Evolutionary conservation across 1,140 invertebrate genomes (phyloP), one percentile per base, ranked within the genome.

Genomic region (Sitobion miscanthi): DNA sequence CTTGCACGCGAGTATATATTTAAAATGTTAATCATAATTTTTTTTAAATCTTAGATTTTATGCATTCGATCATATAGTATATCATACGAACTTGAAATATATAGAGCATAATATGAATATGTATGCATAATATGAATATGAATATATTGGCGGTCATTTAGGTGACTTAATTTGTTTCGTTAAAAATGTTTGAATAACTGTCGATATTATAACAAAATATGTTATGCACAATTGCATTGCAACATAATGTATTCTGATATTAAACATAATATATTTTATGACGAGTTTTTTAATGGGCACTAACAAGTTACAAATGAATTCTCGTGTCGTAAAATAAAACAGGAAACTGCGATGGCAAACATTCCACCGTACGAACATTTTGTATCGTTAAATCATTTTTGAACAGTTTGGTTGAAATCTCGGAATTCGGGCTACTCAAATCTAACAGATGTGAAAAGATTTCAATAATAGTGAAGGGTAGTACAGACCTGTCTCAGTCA

Each of bases 391-490:
- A 90, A 62, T 88, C 4, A 17, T 62, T 62, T 62, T 54, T 42
- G 88, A 57, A 62, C 23, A 62, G 35, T 62, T 90, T 42, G n/a
- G 30, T n/a, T 9, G 25, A 90, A 62, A 93, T 86, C 49, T 85
- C 82, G 38, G 91, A 85, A 92, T 54, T 52, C 91, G 35, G 47
- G 47, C 57, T 69, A 69, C 38, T 35, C 11, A 45, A 69, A 42
- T 38, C 54, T 14, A 21, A 57, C 91, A 93, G 82, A 93, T 93
- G 91, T 85, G 52, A 93, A 93, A 57, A 93, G 91, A 25, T 86
- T 85, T 93, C 35, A 14, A 54, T 52, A 57, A 57, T 57, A 21
- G 82, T 45, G 49, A 93, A 52, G 91, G 82, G 52, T 93, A 93
- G 86, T 38, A 93, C 49, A 57, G 91, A n/a, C 91, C 82, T 57